A percentile compares a stretch with the other conserved stretches of the same genome.
Evolutionary conservation across 1,140 invertebrate genomes (phyloP).

Genomic region (Hycleus phaleratus): DNA sequence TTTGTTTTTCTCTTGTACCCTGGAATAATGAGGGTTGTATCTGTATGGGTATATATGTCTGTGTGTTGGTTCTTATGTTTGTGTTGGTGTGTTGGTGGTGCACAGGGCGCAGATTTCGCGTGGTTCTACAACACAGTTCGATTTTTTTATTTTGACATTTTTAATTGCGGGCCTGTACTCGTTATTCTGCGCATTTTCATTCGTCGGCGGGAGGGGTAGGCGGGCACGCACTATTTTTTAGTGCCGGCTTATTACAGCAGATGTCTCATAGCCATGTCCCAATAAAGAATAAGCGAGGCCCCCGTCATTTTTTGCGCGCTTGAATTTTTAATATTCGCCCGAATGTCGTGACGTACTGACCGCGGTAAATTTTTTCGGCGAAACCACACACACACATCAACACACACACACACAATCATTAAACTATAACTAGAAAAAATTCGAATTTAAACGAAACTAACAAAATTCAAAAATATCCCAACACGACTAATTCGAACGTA

Average conservation of each 20-base stretch:
- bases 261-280: slow-evolving; percentile 44
- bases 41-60: not conserved
- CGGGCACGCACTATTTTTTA: slow-evolving; percentile 44
- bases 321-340: slow-evolving; percentile 42
- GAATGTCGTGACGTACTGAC: slow-evolving; percentile 30
- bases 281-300: slow-evolving; percentile 41
- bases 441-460: too few species aligned
- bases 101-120: slow-evolving; percentile 15
- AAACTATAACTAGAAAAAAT: too few species aligned
- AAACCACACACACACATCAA: not conserved
- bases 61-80: not conserved
- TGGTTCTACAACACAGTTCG: slow-evolving; percentile 16
- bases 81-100: slow-evolving; percentile 6
- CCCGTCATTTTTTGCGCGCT: slow-evolving; percentile 40
- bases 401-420: too few species aligned
- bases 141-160: slow-evolving; percentile 43
- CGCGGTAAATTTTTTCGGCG: slow-evolving; percentile 11
- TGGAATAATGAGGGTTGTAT: not conserved
- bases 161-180: slow-evolving; percentile 44
- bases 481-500: too few species aligned
- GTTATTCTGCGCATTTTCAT: slow-evolving; percentile 45
- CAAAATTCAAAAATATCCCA: too few species aligned
- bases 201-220: slow-evolving; percentile 34
- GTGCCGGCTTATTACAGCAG: slow-evolving; percentile 44
- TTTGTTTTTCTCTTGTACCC: slow-evolving; percentile 13